These are phyloP conservation scores for Typhlichthys subterraneus DNA, from an alignment of 2,797 vertebrate genomes.

Conservation along the genomic window DNA sequence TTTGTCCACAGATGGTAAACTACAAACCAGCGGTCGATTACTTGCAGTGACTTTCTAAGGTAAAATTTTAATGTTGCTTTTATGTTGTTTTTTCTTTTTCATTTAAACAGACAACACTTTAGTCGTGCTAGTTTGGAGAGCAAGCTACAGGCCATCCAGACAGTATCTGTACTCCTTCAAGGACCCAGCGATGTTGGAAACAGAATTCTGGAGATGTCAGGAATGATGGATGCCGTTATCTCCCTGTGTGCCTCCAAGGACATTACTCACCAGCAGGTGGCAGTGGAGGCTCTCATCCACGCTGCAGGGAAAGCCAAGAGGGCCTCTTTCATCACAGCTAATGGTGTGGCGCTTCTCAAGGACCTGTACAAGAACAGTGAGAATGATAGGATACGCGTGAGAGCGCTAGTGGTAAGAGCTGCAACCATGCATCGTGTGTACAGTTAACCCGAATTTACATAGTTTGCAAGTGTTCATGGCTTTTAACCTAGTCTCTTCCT, in stretches of 20 bases:
- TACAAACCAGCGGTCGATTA: too few relatives aligned
- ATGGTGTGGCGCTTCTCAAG: conserved; percentile 91
- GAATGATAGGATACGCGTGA: conserved; percentile 93
- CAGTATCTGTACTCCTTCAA: conserved; percentile 91
- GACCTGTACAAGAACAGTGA: conserved; percentile 96
- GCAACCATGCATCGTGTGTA: conserved; percentile 3
- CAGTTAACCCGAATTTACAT: too few relatives aligned
- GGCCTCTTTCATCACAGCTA: conserved; percentile 95
- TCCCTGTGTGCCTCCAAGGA: conserved; percentile 87
- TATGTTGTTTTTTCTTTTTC: conserved; percentile 1
- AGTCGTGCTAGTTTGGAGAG: conserved; percentile 71
- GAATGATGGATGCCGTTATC: conserved; percentile 92
- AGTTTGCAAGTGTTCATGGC: too few relatives aligned
- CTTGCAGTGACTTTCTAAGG: not conserved
- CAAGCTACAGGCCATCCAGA: conserved; percentile 93
- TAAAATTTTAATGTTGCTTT: not conserved
- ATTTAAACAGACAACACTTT: conserved; percentile 84
- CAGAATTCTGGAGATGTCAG: conserved; percentile 88
- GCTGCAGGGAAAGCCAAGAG: conserved; percentile 95
- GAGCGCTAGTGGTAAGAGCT: conserved; percentile 90
- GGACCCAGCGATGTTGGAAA: conserved; percentile 93
- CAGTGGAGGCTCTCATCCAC: conserved; percentile 94
- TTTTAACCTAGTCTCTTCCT: too few relatives aligned
- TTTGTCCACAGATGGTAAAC: too few relatives aligned
- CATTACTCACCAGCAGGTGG: conserved; percentile 91